These are phyloP conservation scores for Tenthredo livida DNA, from an alignment of 2,888 invertebrate genomes.

Conservation along the genomic window DNA sequence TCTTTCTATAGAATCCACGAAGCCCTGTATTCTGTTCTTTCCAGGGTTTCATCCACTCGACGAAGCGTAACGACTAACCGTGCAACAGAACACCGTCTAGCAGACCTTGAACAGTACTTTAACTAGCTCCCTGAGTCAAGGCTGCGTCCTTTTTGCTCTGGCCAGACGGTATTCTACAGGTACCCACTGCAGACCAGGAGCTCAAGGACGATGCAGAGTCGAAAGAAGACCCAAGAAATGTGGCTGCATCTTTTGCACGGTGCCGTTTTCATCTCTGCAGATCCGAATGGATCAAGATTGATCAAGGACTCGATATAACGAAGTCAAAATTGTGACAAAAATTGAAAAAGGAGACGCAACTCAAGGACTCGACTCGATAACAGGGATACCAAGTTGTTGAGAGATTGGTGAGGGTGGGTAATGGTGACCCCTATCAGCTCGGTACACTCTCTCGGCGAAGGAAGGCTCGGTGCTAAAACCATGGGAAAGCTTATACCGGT, in stretches of 20 bases:
- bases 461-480: slow-evolving; percentile 2
- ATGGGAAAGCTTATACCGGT: slow-evolving; percentile 12
- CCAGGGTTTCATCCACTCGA: slow-evolving; percentile 65
- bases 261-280: no score
- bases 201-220: slow-evolving; percentile 10
- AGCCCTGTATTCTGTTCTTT: slow-evolving; percentile 54
- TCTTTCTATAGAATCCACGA: slow-evolving; percentile 10
- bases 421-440: slow-evolving; percentile 61
- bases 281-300: neutral
- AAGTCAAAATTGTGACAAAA: neutral
- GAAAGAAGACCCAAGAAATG: neutral
- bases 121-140: slow-evolving; percentile 69
- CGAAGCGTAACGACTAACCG: slow-evolving; percentile 65
- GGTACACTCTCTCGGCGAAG: slow-evolving; percentile 63
- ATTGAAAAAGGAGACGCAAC: neutral
- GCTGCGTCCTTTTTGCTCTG: slow-evolving; percentile 63
- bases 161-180: slow-evolving; percentile 20
- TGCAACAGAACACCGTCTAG: slow-evolving; percentile 64
- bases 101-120: slow-evolving; percentile 71
- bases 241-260: no score
- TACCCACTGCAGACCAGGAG: neutral
- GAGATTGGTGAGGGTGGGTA: slow-evolving; percentile 61
- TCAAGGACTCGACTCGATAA: neutral
- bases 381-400: neutral
- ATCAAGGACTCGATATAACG: neutral